Percentiles rank a stretch among this genome's conserved stretches.
Conservation (phyloP, 64 coral and sea anemone genomes). For the Dendrophyllia cribrosa region DNA sequence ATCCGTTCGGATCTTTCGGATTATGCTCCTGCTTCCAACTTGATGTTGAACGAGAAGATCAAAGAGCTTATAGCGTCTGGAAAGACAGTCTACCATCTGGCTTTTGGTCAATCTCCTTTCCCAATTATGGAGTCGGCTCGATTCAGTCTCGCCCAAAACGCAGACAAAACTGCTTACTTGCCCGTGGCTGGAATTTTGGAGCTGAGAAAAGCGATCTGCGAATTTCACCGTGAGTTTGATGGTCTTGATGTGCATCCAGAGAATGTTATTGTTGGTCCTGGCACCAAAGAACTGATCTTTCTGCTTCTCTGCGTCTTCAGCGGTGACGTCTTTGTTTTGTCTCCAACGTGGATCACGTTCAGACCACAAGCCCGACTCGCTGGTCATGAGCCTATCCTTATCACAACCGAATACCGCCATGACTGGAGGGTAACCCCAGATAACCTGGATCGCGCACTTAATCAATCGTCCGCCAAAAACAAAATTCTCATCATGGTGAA, state of each 20-base stretch:
- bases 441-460: constrained; percentile 16
- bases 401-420: constrained; percentile 43
- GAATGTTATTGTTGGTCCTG: constrained; percentile 63
- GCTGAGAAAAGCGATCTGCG: constrained; percentile 45
- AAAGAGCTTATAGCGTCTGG: constrained; percentile 27
- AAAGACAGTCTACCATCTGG: constrained; percentile 41
- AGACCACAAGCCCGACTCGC: constrained; percentile 25
- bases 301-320: constrained; percentile 24
- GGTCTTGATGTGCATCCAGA: constrained; percentile 39
- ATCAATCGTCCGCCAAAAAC: constrained; percentile 21
- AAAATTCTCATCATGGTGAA: constrained; percentile 43
- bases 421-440: constrained; percentile 48
- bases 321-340: constrained; percentile 61
- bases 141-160: background rate
- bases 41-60: constrained; percentile 60
- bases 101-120: constrained; percentile 62
- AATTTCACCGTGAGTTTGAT: constrained; percentile 61
- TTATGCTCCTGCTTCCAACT: constrained; percentile 37
- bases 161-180: constrained; percentile 37
- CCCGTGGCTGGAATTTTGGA: constrained; percentile 49
- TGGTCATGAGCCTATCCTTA: constrained; percentile 33
- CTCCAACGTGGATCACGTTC: constrained; percentile 47
- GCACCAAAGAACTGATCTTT: constrained; percentile 57
- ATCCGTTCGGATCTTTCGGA: constrained; percentile 32
- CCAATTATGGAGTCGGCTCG: constrained; percentile 26